phyloP scores from a whole-genome alignment of 2,113 vertebrate species.

The Fukomys damarensis region DNA sequence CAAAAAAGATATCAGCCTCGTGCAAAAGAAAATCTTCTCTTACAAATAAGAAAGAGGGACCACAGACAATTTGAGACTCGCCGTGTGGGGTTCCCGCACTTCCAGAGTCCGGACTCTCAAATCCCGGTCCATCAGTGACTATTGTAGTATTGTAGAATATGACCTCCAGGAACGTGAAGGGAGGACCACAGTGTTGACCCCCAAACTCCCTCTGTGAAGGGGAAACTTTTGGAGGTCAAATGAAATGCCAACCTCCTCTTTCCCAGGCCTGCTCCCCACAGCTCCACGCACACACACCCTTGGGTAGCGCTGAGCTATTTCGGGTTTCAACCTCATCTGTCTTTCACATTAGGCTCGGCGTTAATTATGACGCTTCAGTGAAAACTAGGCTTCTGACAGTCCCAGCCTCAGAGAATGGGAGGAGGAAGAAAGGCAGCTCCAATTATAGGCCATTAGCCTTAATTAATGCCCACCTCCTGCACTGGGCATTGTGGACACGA shows the following conservation, averaged over 20 bases:
- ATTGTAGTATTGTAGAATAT: not conserved
- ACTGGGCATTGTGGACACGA: slow-evolving; percentile 54
- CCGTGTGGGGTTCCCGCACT: not conserved
- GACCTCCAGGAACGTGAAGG: not conserved
- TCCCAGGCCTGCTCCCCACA: slow-evolving; percentile 25
- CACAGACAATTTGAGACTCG: not conserved
- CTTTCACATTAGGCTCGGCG: slow-evolving; percentile 48
- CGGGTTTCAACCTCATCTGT: slow-evolving; percentile 65
- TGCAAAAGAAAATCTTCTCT: not conserved
- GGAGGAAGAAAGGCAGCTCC: slow-evolving; percentile 76
- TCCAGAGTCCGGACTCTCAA: not conserved
- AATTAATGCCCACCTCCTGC: slow-evolving; percentile 73
- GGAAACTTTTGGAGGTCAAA: slow-evolving; percentile 60
- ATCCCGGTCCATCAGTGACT: not conserved
- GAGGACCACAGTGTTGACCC: not conserved
- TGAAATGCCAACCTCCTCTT: not conserved
- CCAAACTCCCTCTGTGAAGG: slow-evolving; percentile 24
- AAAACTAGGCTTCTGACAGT: slow-evolving; percentile 76
- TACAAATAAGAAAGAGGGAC: not conserved
- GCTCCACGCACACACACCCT: slow-evolving; percentile 7
- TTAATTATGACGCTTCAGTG: slow-evolving; percentile 62
- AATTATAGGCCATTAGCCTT: slow-evolving; percentile 78
- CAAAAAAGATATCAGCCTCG: not conserved
- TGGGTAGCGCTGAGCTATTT: slow-evolving; percentile 58
- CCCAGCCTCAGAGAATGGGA: slow-evolving; percentile 67